Conservation (phyloP, 2,888 invertebrate species). For the Conistra vaccinii region DNA sequence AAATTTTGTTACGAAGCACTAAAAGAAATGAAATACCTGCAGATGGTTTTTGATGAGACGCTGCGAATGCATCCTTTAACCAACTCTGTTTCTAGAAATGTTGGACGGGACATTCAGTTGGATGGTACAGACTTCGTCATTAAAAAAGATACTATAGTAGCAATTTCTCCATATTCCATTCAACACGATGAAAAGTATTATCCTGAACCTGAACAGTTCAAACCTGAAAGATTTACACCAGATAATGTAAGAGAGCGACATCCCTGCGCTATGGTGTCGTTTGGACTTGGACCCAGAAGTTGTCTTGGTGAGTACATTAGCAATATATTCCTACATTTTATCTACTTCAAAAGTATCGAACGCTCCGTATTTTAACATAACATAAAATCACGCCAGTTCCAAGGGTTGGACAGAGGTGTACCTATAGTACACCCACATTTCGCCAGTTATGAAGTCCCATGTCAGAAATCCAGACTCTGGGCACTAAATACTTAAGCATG, state of each 20-base stretch:
- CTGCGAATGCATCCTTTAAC: slow-evolving; percentile 83
- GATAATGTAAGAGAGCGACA: slow-evolving; percentile 76
- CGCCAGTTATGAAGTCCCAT: too few relatives aligned
- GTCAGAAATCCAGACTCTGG: neutral
- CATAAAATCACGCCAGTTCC: neutral
- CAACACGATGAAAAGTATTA: slow-evolving; percentile 86
- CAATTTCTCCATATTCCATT: slow-evolving; percentile 80
- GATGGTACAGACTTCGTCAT: slow-evolving; percentile 78
- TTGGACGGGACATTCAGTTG: slow-evolving; percentile 75
- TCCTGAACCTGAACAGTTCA: slow-evolving; percentile 84
- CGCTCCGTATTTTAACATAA: neutral
- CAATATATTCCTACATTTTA: neutral
- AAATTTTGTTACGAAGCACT: slow-evolving; percentile 80
- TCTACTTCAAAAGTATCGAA: neutral
- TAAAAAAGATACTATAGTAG: slow-evolving; percentile 76
- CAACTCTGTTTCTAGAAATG: slow-evolving; percentile 77
- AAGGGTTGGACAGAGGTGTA: neutral
- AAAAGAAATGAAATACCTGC: slow-evolving; percentile 81
- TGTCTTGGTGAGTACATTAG: slow-evolving; percentile 80
- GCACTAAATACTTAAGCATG: neutral
- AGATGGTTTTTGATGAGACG: slow-evolving; percentile 78
- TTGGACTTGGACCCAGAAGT: slow-evolving; percentile 84
- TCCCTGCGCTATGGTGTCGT: slow-evolving; percentile 81
- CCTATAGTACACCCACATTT: too few relatives aligned
- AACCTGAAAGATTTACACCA: slow-evolving; percentile 85